Evolutionary conservation across 92 coral and sea anemone genomes (phyloP).

Genomic region (Isaurus tuberculatus): DNA sequence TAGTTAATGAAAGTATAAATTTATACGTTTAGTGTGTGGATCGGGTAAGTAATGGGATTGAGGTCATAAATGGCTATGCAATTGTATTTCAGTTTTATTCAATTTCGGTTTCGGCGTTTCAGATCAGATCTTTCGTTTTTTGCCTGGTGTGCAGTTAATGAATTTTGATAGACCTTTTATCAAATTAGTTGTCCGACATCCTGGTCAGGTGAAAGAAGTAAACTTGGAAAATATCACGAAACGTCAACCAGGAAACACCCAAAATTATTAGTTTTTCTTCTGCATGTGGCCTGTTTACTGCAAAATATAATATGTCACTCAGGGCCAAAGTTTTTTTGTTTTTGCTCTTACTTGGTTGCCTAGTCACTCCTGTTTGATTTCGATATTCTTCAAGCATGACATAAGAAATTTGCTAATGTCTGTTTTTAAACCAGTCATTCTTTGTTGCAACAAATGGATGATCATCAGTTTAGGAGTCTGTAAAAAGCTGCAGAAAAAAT

Average conservation of each 20-base stretch:
- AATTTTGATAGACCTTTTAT: slow-evolving; percentile 39
- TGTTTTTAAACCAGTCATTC: not conserved
- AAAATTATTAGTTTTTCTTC: not conserved
- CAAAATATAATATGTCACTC: not conserved
- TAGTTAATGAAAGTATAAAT: slow-evolving; percentile 51
- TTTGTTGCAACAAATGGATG: not conserved
- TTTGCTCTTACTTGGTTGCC: not conserved
- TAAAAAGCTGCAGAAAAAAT: not conserved
- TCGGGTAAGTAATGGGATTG: slow-evolving; percentile 9
- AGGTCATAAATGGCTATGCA: slow-evolving; percentile 25
- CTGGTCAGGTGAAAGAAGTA: slow-evolving; percentile 38
- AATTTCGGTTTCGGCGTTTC: slow-evolving; percentile 32
- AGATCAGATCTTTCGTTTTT: not conserved
- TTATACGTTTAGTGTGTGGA: slow-evolving; percentile 40
- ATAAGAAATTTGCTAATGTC: too few relatives aligned
- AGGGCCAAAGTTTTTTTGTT: not conserved
- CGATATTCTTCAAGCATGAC: too few relatives aligned
- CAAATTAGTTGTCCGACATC: slow-evolving; percentile 47
- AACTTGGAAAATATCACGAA: slow-evolving; percentile 18
- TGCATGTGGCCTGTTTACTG: not conserved
- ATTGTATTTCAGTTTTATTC: slow-evolving; percentile 5
- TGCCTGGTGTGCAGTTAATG: slow-evolving; percentile 43
- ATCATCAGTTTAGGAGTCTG: not conserved
- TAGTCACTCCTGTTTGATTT: too few relatives aligned
- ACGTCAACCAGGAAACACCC: not conserved